Percentiles rank a stretch among this genome's conserved stretches.
Evolutionary conservation across 2,797 vertebrate species (phyloP).

Genomic region (Anabas testudineus): DNA sequence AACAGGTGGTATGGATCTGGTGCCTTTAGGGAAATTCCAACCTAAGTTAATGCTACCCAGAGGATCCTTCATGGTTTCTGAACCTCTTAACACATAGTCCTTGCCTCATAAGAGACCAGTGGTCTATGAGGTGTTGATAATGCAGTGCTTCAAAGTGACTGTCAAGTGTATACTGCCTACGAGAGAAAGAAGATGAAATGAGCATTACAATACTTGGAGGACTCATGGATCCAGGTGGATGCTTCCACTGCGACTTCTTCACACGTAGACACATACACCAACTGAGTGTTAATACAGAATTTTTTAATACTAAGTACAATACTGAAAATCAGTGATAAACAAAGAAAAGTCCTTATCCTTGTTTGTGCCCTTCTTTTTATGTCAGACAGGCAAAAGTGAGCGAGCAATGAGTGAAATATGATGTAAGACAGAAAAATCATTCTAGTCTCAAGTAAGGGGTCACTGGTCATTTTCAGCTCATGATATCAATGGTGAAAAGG

Average conservation of each 20-base stretch:
- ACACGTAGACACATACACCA: constrained; percentile 19
- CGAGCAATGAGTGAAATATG: constrained; percentile 47
- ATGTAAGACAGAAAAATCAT: constrained; percentile 69
- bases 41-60: constrained; percentile 36
- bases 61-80: constrained; percentile 25
- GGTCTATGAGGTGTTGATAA: constrained; percentile 17
- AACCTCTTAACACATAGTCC: constrained; percentile 14
- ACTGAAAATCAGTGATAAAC: constrained; percentile 77
- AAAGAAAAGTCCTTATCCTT: constrained; percentile 61
- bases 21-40: constrained; percentile 75
- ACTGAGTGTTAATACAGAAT: constrained; percentile 68
- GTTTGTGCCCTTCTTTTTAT: constrained; percentile 52
- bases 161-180: constrained; percentile 2
- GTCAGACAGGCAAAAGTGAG: constrained; percentile 57
- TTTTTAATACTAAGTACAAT: constrained; percentile 82
- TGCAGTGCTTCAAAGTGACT: constrained; percentile 13
- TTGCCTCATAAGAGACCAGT: neutral
- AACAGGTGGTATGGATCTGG: constrained; percentile 54
- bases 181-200: constrained; percentile 7
- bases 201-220: neutral
- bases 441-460: constrained; percentile 68
- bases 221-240: neutral
- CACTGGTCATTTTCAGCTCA: constrained; percentile 61
- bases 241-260: neutral
- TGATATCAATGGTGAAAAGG: constrained; percentile 46